Evolutionary conservation across 2,797 vertebrate genomes (phyloP).

Genomic region (Vespertilio murinus): DNA sequence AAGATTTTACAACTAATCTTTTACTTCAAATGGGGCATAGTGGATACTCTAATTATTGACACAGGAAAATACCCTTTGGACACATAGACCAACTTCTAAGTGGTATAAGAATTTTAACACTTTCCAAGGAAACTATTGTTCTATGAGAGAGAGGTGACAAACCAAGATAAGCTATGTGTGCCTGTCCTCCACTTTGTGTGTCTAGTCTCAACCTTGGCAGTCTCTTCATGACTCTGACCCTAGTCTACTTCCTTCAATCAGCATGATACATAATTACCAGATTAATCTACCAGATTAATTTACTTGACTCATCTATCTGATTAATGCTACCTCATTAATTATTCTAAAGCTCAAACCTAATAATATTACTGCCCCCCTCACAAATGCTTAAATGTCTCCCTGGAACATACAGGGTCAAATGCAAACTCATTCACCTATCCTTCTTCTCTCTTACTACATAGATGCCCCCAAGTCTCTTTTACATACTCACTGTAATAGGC

Average conservation of each 20-base stretch:
- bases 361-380: neutral
- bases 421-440: neutral
- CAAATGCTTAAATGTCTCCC: neutral
- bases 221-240: neutral
- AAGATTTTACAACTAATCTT: neutral
- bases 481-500: neutral
- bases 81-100: neutral
- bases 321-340: neutral
- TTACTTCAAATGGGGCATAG: neutral
- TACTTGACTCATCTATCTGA: neutral
- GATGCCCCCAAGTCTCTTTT: neutral
- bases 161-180: neutral
- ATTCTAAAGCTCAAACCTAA: neutral
- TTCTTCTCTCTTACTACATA: neutral
- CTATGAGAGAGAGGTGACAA: neutral
- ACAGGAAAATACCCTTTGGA: neutral
- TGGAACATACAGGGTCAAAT: neutral
- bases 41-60: neutral
- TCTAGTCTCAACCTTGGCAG: neutral
- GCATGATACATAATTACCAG: neutral
- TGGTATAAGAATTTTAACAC: neutral
- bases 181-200: neutral
- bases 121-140: neutral
- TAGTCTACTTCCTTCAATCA: neutral
- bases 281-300: constrained; percentile 40